A percentile compares a stretch with the other conserved stretches of the same genome.
Evolutionary conservation across 2,113 vertebrate species (phyloP).

Genomic region (Lophius piscatorius): DNA sequence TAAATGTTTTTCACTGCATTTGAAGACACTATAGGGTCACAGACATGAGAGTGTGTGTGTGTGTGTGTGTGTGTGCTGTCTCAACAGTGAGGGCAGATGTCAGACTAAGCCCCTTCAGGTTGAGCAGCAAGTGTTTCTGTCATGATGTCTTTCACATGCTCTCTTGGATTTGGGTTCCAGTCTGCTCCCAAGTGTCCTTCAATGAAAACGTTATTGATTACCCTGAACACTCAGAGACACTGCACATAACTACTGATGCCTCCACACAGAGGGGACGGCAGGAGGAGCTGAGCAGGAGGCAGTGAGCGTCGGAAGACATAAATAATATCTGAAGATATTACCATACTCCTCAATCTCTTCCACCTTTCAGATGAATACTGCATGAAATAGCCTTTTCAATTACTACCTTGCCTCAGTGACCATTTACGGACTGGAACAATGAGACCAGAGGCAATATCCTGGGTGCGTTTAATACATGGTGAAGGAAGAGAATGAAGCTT

Average conservation of each 20-base stretch:
- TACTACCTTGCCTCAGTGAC: constrained; percentile 37
- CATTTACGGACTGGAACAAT: constrained; percentile 36
- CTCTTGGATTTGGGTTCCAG: constrained; percentile 60
- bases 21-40: constrained; percentile 31
- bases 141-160: constrained; percentile 73
- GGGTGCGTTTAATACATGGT: constrained; percentile 1
- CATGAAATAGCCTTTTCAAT: constrained; percentile 49
- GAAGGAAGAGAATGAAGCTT: constrained; percentile 40
- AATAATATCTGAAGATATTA: constrained; percentile 28
- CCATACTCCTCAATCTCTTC: too few relatives aligned
- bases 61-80: not conserved
- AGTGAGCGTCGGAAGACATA: constrained; percentile 28
- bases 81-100: constrained; percentile 33
- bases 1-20: constrained; percentile 62
- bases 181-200: constrained; percentile 71
- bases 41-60: constrained; percentile 23
- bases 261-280: constrained; percentile 7
- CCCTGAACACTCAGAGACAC: constrained; percentile 28
- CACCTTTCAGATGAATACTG: constrained; percentile 40
- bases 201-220: constrained; percentile 72
- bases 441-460: constrained; percentile 27
- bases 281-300: constrained; percentile 7
- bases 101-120: constrained; percentile 61
- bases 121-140: constrained; percentile 69
- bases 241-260: constrained; percentile 54